These are phyloP conservation scores for Ormyrus pomaceus DNA, from an alignment of 2,888 invertebrate species.

Conservation along the genomic window DNA sequence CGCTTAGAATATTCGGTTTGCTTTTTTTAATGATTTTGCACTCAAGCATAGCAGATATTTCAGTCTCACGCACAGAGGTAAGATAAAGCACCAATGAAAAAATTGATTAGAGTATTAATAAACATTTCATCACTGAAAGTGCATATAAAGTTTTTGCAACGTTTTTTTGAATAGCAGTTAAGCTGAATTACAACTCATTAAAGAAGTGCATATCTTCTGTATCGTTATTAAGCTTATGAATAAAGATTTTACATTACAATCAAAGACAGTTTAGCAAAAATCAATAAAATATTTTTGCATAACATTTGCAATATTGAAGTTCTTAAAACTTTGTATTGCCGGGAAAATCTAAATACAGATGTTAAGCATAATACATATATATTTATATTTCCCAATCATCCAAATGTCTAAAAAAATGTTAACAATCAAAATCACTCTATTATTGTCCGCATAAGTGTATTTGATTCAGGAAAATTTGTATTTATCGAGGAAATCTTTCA, in stretches of 20 bases:
- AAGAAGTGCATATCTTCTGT: background rate
- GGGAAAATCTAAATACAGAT: no score
- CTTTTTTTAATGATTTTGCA: background rate
- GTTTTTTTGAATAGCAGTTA: background rate
- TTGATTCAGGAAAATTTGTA: background rate
- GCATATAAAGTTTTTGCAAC: background rate
- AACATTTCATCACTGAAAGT: background rate
- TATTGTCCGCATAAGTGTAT: no score
- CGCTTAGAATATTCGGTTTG: background rate
- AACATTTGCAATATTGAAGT: no score
- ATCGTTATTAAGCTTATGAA: background rate
- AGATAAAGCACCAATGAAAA: slow-evolving; percentile 10
- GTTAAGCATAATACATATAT: no score
- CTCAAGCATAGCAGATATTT: background rate
- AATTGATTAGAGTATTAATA: slow-evolving; percentile 8
- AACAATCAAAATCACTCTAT: no score
- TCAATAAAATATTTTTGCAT: no score
- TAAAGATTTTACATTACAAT: background rate
- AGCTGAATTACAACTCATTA: background rate
- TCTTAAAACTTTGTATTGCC: no score
- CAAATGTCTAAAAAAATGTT: no score
- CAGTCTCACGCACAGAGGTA: background rate
- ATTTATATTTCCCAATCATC: no score
- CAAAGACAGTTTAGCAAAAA: no score
- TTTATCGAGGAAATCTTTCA: slow-evolving; percentile 13